Evolutionary conservation across 2,888 invertebrate species (phyloP), one percentile per base, ranked within the genome.

Genomic region (Drosophila ezoana): DNA sequence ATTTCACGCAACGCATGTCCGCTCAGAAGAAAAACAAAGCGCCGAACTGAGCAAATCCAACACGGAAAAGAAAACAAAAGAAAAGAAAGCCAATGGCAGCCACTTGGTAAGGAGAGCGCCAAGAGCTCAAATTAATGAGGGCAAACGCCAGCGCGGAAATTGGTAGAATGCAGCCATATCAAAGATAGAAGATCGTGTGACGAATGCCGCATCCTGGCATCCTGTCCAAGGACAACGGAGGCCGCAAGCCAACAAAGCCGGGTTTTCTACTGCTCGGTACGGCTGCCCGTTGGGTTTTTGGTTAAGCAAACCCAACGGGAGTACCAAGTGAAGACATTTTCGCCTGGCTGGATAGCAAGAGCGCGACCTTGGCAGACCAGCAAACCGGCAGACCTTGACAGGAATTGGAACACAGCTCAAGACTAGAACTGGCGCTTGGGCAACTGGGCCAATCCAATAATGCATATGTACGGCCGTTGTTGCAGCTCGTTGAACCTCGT

Each of bases 1-100:
- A 91, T 91, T 92, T 92, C 91, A 92, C 89, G 91, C 91, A 88
- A 90, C 90, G 91, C 88, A 90, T 90, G 90, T 44, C 23, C 47
- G 58, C 53, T 38, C 40, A 16, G 43, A 72, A 57, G 53, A 16
- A 44, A 64, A 54, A 71, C 79, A 67, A 64, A 77, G 54, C 66
- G 53, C 56, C 49, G 41, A 53, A 52, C 60, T 16, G 16, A 10
- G 40, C 40, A 40, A 16, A 41, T 8, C 23, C 54, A 60, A 69
- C 54, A 43, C 54, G 47, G 56, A 54, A 59, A 58, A 53, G 52
- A 71, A 83, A 81, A 63, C 71, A 72, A 78, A 63, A 49, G 52
- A 54, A 59, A 58, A 53, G 52, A 71, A 83, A 81, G 65, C 72
- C 73, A 78, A 63, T 76, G 66, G 71, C 69, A 64, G 58, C 63